phyloP scores from a whole-genome alignment of 2,797 vertebrate genomes.

The Periparus ater region DNA sequence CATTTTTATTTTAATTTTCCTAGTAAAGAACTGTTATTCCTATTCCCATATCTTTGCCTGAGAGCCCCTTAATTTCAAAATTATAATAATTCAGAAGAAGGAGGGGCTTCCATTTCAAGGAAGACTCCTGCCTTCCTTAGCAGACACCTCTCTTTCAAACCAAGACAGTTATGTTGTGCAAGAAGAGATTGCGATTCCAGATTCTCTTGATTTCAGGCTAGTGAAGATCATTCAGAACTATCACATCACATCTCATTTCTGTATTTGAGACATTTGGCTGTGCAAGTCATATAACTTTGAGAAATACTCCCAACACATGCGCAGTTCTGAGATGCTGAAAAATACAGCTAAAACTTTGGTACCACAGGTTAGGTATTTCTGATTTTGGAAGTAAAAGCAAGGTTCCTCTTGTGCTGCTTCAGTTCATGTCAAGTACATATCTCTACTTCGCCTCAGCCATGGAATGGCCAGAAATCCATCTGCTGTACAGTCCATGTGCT shows the following conservation, averaged over 20 bases:
- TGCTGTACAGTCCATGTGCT: fast-evolving
- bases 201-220: not conserved
- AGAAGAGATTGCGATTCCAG: not conserved
- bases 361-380: fast-evolving
- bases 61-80: no score
- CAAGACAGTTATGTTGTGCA: not conserved
- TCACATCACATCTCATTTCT: not conserved
- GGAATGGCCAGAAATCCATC: not conserved
- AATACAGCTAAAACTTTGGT: not conserved
- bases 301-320: not conserved
- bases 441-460: not conserved
- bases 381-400: not conserved
- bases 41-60: no score
- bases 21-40: no score
- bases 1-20: no score
- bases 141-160: no score
- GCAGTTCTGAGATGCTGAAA: not conserved
- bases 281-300: not conserved
- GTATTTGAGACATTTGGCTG: not conserved
- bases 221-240: not conserved
- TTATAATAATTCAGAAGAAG: no score
- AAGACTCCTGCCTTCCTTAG: no score
- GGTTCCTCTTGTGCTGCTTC: not conserved
- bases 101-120: no score
- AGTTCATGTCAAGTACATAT: not conserved